Evolutionary conservation across 2,888 invertebrate species (phyloP).

Genomic region (Eupithecia subfuscata): DNA sequence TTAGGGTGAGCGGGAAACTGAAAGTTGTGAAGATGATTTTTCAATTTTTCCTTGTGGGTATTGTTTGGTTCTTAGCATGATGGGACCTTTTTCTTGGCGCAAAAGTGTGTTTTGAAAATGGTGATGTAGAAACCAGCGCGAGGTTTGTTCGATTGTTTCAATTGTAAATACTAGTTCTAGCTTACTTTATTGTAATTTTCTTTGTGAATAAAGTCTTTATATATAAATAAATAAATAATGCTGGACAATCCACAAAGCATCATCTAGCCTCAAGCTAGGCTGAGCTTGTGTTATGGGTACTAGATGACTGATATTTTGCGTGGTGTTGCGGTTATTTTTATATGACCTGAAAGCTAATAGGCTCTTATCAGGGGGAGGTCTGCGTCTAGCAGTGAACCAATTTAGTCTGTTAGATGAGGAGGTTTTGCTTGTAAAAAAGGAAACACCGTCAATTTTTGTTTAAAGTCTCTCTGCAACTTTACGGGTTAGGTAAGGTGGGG

Average conservation of each 20-base stretch:
- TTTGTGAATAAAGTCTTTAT: too few species aligned
- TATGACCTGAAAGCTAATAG: too few species aligned
- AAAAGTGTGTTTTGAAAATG: not conserved
- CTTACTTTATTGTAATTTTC: too few species aligned
- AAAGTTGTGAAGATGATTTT: conserved; percentile 50
- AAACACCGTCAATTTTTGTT: not conserved
- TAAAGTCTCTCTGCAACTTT: not conserved
- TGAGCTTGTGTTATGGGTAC: too few species aligned
- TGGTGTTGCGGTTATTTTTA: not conserved
- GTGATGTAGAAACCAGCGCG: not conserved
- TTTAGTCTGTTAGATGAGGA: too few species aligned
- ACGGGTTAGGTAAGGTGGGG: not conserved
- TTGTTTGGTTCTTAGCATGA: conserved; percentile 32
- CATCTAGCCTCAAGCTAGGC: too few species aligned
- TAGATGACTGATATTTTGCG: not conserved
- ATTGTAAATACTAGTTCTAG: too few species aligned
- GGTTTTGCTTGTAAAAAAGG: not conserved
- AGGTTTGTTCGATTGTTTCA: not conserved
- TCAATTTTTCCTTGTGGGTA: conserved; percentile 40
- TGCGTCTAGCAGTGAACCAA: too few species aligned
- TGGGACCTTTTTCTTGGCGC: not conserved
- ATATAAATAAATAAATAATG: too few species aligned
- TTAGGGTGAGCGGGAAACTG: conserved; percentile 53
- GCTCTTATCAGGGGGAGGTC: too few species aligned
- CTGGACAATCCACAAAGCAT: too few species aligned